These are phyloP conservation scores for Oxygymnocypris stewartii DNA, from an alignment of 2,113 vertebrate species.

Conservation along the genomic window DNA sequence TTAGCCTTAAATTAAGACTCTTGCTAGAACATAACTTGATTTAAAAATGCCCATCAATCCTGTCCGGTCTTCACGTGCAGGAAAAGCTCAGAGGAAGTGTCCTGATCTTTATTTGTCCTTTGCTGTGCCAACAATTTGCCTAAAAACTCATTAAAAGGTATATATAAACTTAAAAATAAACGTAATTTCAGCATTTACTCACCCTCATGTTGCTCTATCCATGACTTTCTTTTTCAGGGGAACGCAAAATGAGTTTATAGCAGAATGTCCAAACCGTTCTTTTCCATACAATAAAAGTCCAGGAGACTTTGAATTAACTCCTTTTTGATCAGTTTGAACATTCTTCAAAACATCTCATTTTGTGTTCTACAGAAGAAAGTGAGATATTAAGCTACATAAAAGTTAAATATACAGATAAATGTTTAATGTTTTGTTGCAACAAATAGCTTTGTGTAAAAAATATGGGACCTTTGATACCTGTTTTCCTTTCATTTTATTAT, in stretches of 20 bases:
- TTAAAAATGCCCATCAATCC: slow-evolving; percentile 84
- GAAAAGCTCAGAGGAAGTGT: slow-evolving; percentile 33
- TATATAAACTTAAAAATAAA: not conserved
- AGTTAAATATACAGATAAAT: not conserved
- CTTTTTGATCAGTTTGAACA: not conserved
- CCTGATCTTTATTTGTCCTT: slow-evolving; percentile 50
- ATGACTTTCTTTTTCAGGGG: not conserved
- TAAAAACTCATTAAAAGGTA: slow-evolving; percentile 1
- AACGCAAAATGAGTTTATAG: not conserved
- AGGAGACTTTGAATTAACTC: not conserved
- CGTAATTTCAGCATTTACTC: not conserved
- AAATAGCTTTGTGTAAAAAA: not conserved
- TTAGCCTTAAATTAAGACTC: slow-evolving; percentile 86
- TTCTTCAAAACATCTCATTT: not conserved
- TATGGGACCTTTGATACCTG: not conserved
- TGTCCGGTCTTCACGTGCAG: slow-evolving; percentile 75
- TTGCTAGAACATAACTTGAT: slow-evolving; percentile 82
- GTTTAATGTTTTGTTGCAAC: slow-evolving; percentile 5
- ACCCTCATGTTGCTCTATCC: not conserved
- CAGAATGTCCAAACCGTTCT: not conserved
- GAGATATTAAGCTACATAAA: not conserved
- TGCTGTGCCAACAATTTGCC: slow-evolving; percentile 12
- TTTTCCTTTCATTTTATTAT: not conserved
- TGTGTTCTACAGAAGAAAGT: not conserved
- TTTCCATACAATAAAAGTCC: not conserved